Conservation (phyloP, 2,888 invertebrate species). For the Maniola hyperantus region DNA sequence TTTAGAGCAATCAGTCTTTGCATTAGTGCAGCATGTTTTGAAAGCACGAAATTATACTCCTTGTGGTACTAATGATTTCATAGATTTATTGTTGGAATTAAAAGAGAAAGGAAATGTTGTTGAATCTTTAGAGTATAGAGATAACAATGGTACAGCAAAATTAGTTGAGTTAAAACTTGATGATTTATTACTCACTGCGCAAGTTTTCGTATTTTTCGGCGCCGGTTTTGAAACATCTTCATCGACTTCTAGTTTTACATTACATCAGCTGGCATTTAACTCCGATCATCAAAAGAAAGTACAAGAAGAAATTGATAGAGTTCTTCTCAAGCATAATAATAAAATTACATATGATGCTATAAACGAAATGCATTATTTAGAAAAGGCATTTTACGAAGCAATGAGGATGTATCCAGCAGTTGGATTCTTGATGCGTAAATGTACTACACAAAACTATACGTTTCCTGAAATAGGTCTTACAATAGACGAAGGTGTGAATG, state of each 20-base stretch:
- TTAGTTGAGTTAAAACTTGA: conserved; percentile 60
- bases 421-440: conserved; percentile 63
- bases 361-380: conserved; percentile 68
- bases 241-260: conserved; percentile 71
- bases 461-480: conserved; percentile 66
- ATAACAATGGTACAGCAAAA: conserved; percentile 60
- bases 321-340: conserved; percentile 59
- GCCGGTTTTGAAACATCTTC: conserved; percentile 81
- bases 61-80: conserved; percentile 69
- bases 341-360: conserved; percentile 68
- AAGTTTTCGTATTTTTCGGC: conserved; percentile 73
- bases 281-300: conserved; percentile 70
- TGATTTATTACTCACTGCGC: conserved; percentile 64
- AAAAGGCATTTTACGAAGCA: conserved; percentile 69
- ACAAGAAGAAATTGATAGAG: conserved; percentile 68
- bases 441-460: conserved; percentile 64
- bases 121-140: conserved; percentile 63
- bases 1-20: conserved; percentile 56
- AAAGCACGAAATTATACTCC: conserved; percentile 61
- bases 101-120: conserved; percentile 66
- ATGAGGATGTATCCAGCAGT: conserved; percentile 73
- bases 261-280: conserved; percentile 75
- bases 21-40: conserved; percentile 58
- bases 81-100: conserved; percentile 67
- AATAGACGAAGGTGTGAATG: conserved; percentile 61